These are phyloP conservation scores for Noctua pronuba DNA, from an alignment of 2,888 invertebrate genomes.

Conservation along the genomic window DNA sequence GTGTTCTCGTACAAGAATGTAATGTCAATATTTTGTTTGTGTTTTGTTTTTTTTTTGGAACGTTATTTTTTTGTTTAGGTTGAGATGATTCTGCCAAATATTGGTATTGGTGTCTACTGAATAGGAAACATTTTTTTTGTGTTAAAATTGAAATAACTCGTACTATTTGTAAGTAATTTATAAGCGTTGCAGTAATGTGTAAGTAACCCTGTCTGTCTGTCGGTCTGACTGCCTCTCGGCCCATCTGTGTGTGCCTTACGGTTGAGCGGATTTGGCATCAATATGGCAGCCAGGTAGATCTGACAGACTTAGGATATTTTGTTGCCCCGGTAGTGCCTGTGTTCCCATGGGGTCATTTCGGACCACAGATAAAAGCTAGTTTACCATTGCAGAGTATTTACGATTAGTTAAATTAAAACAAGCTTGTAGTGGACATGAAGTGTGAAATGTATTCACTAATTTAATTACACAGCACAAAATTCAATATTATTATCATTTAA, in stretches of 20 bases:
- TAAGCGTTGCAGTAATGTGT: not conserved
- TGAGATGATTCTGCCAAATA: constrained; percentile 5
- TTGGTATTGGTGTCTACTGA: not conserved
- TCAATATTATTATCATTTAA: not conserved
- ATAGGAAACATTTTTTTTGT: not conserved
- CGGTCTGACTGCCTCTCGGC: not conserved
- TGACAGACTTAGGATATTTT: not conserved
- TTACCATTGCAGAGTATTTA: not conserved
- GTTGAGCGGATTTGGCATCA: not conserved
- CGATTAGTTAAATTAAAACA: not conserved
- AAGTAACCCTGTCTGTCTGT: not conserved
- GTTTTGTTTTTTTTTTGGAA: constrained; percentile 32
- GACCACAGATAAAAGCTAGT: not conserved
- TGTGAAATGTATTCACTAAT: constrained; percentile 6
- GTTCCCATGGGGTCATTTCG: not conserved
- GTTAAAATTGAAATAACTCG: not conserved
- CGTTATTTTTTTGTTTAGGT: not conserved
- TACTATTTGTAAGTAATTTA: not conserved
- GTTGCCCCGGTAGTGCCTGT: not conserved
- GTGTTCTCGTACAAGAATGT: constrained; percentile 61
- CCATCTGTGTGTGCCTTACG: not conserved
- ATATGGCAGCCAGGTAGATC: not conserved
- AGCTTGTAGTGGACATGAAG: not conserved
- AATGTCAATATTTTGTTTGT: constrained; percentile 61
- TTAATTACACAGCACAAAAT: not conserved